Conservation (phyloP, 2,888 invertebrate species). For the Tachina grossa region DNA sequence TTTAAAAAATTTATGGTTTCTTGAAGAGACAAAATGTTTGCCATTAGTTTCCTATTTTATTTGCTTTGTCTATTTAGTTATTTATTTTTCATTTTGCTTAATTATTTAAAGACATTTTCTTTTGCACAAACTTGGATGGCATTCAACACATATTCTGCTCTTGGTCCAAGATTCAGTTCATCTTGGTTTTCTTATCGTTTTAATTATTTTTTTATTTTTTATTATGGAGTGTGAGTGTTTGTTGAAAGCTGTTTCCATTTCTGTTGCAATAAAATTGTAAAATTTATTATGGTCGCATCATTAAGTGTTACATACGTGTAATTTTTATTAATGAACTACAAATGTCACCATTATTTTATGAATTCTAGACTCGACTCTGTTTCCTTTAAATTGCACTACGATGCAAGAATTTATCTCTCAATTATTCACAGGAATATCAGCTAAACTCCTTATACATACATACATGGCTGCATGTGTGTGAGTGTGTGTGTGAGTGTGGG, state of each 20-base stretch:
- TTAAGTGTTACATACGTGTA: slow-evolving; percentile 50
- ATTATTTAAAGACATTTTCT: slow-evolving; percentile 3
- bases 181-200: slow-evolving; percentile 45
- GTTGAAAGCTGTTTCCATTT: slow-evolving; percentile 58
- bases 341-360: slow-evolving; percentile 58
- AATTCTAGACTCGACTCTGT: slow-evolving; percentile 12
- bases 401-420: slow-evolving; percentile 37
- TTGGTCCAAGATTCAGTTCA: slow-evolving; percentile 10
- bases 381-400: neutral
- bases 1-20: slow-evolving; percentile 44
- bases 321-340: slow-evolving; percentile 68
- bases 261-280: slow-evolving; percentile 59
- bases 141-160: neutral
- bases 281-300: slow-evolving; percentile 61
- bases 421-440: slow-evolving; percentile 40
- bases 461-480: neutral
- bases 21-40: slow-evolving; percentile 1
- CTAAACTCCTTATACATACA: neutral
- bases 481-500: neutral
- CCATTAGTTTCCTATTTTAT: slow-evolving; percentile 47
- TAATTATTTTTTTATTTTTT: slow-evolving; percentile 48
- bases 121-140: neutral
- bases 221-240: slow-evolving; percentile 28
- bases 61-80: slow-evolving; percentile 17
- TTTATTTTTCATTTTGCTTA: slow-evolving; percentile 15